Percentiles rank a stretch among this genome's conserved stretches.
Conservation (phyloP, 2,113 vertebrate species). For the Hiodon alosoides region DNA sequence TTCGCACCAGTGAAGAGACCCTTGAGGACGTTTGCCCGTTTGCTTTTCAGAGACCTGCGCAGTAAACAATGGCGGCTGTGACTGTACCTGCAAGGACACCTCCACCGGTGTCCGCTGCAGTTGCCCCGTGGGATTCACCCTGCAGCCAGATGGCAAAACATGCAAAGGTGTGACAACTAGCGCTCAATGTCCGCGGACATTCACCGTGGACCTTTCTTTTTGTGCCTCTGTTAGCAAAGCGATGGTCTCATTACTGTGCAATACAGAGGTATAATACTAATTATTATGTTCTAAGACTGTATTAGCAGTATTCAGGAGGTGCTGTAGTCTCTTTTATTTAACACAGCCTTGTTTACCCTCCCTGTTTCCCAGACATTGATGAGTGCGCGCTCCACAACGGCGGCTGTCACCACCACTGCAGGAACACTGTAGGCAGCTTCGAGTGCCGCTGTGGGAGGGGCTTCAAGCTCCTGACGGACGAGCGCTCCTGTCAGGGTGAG, state of each 20-base stretch:
- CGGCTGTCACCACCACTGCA: constrained; percentile 93
- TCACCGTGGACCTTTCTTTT: not conserved
- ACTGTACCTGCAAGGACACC: constrained; percentile 95
- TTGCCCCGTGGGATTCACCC: constrained; percentile 85
- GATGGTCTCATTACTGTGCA: not conserved
- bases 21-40: not conserved
- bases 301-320: not conserved
- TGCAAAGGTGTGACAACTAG: constrained; percentile 79
- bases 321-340: too few species aligned
- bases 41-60: constrained; percentile 83
- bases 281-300: not conserved
- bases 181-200: not conserved
- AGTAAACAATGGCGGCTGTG: constrained; percentile 93
- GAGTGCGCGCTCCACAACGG: constrained; percentile 86
- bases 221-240: not conserved
- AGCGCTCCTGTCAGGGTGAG: constrained; percentile 91
- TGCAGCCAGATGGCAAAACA: constrained; percentile 89
- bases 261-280: not conserved
- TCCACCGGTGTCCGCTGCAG: constrained; percentile 95
- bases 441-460: constrained; percentile 95
- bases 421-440: constrained; percentile 94
- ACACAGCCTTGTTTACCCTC: constrained; percentile 6
- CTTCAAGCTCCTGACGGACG: constrained; percentile 94
- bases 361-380: constrained; percentile 78
- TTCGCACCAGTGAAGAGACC: too few species aligned